Conservation (phyloP, 2,113 vertebrate genomes). For the Dinomys branickii region DNA sequence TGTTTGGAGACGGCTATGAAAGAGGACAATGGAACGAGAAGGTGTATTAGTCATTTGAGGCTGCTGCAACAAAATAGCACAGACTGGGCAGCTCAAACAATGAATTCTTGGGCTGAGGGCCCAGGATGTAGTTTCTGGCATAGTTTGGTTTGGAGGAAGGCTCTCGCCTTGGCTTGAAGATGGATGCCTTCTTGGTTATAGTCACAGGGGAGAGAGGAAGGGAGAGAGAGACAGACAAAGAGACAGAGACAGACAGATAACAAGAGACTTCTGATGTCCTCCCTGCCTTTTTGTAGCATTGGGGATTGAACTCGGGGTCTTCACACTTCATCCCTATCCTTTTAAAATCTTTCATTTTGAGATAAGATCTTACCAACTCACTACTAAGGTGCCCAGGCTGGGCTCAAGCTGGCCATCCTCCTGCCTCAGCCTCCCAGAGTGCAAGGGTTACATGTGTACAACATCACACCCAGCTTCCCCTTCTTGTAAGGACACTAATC, state of each 20-base stretch:
- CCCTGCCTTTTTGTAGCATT: neutral
- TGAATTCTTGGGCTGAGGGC: too few relatives aligned
- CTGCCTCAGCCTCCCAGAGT: neutral
- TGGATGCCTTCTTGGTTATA: neutral
- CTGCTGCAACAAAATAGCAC: neutral
- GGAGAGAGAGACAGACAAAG: rapidly evolving
- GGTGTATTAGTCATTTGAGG: neutral
- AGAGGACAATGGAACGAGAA: neutral
- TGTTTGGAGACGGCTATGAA: neutral
- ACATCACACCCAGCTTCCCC: neutral
- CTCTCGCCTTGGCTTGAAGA: neutral
- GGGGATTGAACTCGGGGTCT: neutral
- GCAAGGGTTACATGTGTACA: neutral
- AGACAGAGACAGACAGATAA: neutral
- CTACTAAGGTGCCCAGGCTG: neutral
- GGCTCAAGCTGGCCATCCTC: neutral
- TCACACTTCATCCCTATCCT: neutral
- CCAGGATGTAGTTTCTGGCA: neutral
- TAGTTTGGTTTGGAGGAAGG: neutral
- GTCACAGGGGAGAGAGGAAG: neutral
- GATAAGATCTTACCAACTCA: neutral
- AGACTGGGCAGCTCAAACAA: neutral
- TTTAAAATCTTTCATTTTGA: neutral
- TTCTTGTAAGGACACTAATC: neutral
- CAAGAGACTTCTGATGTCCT: neutral